phyloP scores from a whole-genome alignment of 2,888 invertebrate species.

The Rhogogaster chlorosoma region DNA sequence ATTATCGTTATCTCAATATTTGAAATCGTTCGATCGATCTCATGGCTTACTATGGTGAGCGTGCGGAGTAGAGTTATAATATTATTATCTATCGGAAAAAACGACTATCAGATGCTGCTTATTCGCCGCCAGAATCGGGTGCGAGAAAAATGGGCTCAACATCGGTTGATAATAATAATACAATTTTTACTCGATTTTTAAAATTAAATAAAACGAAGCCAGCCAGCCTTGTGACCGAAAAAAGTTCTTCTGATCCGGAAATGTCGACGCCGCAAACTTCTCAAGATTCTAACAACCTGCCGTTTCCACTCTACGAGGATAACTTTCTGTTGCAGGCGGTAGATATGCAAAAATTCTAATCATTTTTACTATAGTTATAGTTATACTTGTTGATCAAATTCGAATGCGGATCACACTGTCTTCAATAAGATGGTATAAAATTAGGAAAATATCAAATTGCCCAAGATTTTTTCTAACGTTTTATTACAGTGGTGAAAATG shows the following conservation, averaged over 20 bases:
- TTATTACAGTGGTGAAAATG: background rate
- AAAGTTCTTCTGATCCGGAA: background rate
- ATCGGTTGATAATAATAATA: constrained; percentile 8
- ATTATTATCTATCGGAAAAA: constrained; percentile 9
- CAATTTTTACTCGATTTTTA: background rate
- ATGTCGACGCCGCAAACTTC: background rate
- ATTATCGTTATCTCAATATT: constrained; percentile 47
- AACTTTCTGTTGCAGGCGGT: constrained; percentile 49
- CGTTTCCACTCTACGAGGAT: constrained; percentile 44
- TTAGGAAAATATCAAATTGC: background rate
- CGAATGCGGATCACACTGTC: background rate
- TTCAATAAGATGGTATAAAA: background rate
- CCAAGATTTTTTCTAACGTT: background rate
- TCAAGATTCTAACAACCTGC: background rate
- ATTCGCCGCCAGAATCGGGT: background rate
- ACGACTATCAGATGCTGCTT: constrained; percentile 28
- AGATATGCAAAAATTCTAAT: background rate
- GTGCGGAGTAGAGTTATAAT: background rate
- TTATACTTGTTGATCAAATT: background rate
- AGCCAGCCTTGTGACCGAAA: background rate
- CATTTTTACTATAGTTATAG: background rate
- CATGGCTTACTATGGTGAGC: constrained; percentile 17
- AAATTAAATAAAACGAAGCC: background rate
- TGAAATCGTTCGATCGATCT: constrained; percentile 47
- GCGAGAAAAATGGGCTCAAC: constrained; percentile 16